Percentiles rank a stretch among this genome's conserved stretches.
These are phyloP conservation scores for Gonioctena quinquepunctata DNA, from an alignment of 1,140 invertebrate species.

Conservation along the genomic window DNA sequence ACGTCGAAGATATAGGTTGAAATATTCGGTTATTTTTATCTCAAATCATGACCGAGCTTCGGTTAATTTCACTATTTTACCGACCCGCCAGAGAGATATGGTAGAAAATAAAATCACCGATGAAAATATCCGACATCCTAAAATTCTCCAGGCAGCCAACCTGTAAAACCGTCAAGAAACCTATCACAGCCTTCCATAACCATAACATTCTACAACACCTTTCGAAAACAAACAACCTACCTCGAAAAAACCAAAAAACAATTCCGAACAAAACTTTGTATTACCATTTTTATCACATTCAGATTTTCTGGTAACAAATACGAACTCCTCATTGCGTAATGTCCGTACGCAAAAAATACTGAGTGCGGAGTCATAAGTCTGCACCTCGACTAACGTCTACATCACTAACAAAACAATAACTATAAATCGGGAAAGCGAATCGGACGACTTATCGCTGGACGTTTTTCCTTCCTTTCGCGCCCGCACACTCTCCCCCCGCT, in stretches of 20 bases:
- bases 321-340: too few relatives aligned
- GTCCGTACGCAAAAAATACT: conserved; percentile 1
- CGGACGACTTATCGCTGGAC: neutral
- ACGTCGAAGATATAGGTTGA: too few relatives aligned
- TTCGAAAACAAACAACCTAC: neutral
- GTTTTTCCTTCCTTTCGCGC: neutral
- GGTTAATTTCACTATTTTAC: too few relatives aligned
- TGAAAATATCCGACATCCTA: neutral
- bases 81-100: too few relatives aligned
- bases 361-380: neutral
- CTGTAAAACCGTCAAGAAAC: neutral
- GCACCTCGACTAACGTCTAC: conserved; percentile 6
- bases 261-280: neutral
- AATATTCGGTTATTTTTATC: too few relatives aligned
- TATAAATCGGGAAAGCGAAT: neutral
- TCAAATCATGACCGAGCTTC: too few relatives aligned
- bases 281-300: conserved; percentile 18
- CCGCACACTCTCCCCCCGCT: neutral
- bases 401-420: conserved; percentile 16
- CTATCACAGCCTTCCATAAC: conserved; percentile 6
- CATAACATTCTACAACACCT: neutral
- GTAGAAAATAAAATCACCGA: neutral
- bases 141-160: neutral
- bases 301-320: conserved; percentile 1
- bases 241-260: neutral